Conservation (phyloP, 2,113 vertebrate species). For the Lamprologus ornatipinnis region DNA sequence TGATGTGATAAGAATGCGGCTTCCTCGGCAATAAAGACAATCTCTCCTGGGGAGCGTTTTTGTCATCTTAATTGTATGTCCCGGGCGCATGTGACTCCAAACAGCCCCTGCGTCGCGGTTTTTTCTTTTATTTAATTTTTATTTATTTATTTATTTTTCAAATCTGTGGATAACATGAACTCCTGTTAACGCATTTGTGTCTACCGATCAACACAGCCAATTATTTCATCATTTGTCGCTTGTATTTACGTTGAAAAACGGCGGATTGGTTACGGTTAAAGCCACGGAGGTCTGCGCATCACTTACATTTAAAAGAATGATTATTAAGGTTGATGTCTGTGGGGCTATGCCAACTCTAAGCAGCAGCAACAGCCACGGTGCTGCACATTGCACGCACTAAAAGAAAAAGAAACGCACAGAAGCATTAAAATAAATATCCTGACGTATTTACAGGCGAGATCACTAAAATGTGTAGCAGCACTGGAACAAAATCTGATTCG, state of each 20-base stretch:
- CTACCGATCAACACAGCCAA: background rate
- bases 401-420: background rate
- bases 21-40: slow-evolving; percentile 49
- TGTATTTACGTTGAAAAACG: background rate
- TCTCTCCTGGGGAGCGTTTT: slow-evolving; percentile 33
- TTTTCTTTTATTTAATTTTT: background rate
- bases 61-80: slow-evolving; percentile 61
- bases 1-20: slow-evolving; percentile 40
- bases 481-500: background rate
- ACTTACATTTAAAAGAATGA: background rate
- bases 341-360: slow-evolving; percentile 20
- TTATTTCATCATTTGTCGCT: background rate
- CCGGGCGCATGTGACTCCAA: slow-evolving; percentile 40
- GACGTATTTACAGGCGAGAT: background rate
- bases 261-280: background rate
- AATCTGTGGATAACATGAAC: background rate
- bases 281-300: background rate
- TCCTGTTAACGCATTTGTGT: slow-evolving; percentile 1
- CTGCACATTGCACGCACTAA: slow-evolving; percentile 15
- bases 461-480: background rate
- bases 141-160: background rate
- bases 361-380: background rate
- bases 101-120: slow-evolving; percentile 13
- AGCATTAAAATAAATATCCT: slow-evolving; percentile 2
- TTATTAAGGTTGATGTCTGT: background rate